phyloP scores from a whole-genome alignment of 2,113 vertebrate species.

The Albula glossodonta region DNA sequence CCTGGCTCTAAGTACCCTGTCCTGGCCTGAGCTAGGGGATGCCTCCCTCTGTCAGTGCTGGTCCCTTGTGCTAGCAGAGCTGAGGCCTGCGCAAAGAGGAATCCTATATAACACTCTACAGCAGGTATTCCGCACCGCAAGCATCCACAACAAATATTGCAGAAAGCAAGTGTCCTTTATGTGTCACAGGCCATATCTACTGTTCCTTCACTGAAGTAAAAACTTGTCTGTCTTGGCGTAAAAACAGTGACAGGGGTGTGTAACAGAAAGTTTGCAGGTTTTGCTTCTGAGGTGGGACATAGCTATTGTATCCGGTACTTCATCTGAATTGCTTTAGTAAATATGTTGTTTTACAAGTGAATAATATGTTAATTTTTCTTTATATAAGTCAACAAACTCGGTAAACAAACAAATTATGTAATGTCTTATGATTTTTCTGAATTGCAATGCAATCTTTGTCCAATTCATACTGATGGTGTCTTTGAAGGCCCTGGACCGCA shows the following conservation, averaged over 20 bases:
- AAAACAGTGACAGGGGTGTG: neutral
- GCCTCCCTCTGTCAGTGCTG: slow-evolving; percentile 72
- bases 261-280: neutral
- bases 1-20: slow-evolving; percentile 65
- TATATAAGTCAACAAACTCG: neutral
- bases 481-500: slow-evolving; percentile 55
- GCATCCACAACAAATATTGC: neutral
- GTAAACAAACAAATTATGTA: neutral
- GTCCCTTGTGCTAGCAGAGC: slow-evolving; percentile 65
- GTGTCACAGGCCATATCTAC: neutral
- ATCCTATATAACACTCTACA: slow-evolving; percentile 71
- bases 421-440: neutral
- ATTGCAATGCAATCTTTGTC: neutral
- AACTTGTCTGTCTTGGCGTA: neutral
- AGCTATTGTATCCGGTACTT: neutral
- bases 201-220: neutral
- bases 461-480: slow-evolving; percentile 16
- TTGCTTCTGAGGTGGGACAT: neutral
- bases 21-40: slow-evolving; percentile 55
- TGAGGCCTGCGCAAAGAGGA: slow-evolving; percentile 74
- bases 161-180: neutral
- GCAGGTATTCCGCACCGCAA: slow-evolving; percentile 63
- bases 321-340: neutral
- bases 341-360: neutral
- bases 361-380: neutral